Percentiles rank a stretch among this genome's conserved stretches.
These are phyloP conservation scores for Condylura cristata DNA, from an alignment of 2,113 vertebrate species.

Conservation along the genomic window DNA sequence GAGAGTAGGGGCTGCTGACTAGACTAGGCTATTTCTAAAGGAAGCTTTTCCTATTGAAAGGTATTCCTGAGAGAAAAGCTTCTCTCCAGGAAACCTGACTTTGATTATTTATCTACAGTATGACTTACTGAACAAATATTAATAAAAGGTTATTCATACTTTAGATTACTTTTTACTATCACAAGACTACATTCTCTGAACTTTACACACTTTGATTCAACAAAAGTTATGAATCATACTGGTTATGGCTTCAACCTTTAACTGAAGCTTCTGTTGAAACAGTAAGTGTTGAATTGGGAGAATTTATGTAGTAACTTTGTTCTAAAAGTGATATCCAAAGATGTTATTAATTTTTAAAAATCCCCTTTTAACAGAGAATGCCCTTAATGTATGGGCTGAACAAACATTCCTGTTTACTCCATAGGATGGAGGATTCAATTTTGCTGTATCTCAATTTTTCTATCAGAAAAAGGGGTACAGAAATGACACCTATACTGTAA, in stretches of 20 bases:
- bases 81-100: slow-evolving; percentile 71
- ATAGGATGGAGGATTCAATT: background rate
- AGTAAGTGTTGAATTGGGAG: background rate
- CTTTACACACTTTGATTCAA: slow-evolving; percentile 76
- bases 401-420: background rate
- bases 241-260: slow-evolving; percentile 57
- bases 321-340: background rate
- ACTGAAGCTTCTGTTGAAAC: slow-evolving; percentile 63
- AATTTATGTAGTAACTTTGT: slow-evolving; percentile 35
- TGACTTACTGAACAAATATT: slow-evolving; percentile 86
- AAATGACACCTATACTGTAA: background rate
- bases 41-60: slow-evolving; percentile 43
- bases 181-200: slow-evolving; percentile 75
- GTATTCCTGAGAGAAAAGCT: slow-evolving; percentile 59
- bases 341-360: background rate
- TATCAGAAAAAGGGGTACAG: background rate
- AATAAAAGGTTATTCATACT: slow-evolving; percentile 81
- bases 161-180: slow-evolving; percentile 81
- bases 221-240: slow-evolving; percentile 66
- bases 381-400: background rate
- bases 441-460: background rate
- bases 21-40: slow-evolving; percentile 49
- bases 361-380: background rate
- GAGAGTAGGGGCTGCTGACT: slow-evolving; percentile 28
- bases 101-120: slow-evolving; percentile 79